phyloP scores from a whole-genome alignment of 2,797 vertebrate genomes.

The Chiloscyllium punctatum region DNA sequence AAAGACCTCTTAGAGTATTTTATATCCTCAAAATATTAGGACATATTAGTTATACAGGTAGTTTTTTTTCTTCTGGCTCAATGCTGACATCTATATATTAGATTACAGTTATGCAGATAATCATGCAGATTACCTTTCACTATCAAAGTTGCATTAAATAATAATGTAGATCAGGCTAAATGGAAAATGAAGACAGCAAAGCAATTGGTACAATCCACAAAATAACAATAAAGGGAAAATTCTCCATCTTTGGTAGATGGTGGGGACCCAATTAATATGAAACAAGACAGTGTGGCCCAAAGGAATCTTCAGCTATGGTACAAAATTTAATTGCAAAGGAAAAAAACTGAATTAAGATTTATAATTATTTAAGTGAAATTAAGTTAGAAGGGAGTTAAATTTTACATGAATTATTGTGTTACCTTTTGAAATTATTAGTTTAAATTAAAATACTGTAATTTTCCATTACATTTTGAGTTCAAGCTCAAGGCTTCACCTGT shows the following conservation, averaged over 20 bases:
- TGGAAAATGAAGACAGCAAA: neutral
- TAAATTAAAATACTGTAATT: neutral
- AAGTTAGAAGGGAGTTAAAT: neutral
- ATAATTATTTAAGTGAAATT: neutral
- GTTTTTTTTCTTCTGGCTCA: neutral
- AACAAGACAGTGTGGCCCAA: neutral
- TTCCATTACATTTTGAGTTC: neutral
- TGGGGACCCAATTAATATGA: neutral
- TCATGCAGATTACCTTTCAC: neutral
- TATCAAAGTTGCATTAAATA: neutral
- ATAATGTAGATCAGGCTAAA: neutral
- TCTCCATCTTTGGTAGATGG: neutral
- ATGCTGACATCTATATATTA: too few relatives aligned
- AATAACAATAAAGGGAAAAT: neutral
- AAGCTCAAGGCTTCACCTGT: neutral
- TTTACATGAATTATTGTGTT: neutral
- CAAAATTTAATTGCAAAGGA: neutral
- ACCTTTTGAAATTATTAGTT: neutral
- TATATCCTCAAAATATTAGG: neutral
- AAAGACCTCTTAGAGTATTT: neutral
- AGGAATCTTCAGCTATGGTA: neutral
- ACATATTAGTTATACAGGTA: neutral
- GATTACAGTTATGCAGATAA: neutral
- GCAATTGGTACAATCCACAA: neutral
- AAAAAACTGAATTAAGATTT: neutral